Evolutionary conservation across 2,113 vertebrate genomes (phyloP).

Genomic region (Burhinus bistriatus): DNA sequence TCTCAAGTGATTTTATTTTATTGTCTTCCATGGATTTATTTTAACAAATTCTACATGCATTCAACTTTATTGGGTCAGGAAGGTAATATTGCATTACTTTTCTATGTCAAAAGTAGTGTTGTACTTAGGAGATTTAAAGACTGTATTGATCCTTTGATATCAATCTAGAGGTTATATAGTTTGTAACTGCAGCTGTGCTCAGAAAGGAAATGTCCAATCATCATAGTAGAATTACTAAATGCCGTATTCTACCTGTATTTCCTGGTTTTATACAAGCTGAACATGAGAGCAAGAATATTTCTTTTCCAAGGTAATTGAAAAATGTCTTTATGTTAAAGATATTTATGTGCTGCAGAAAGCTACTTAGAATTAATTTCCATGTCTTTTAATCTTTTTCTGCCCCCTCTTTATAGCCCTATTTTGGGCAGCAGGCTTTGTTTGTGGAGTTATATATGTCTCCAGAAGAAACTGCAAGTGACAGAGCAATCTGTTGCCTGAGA

Average conservation of each 20-base stretch:
- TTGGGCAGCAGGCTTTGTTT: background rate
- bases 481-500: background rate
- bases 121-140: background rate
- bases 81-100: background rate
- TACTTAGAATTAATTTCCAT: background rate
- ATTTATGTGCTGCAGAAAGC: background rate
- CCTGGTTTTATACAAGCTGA: background rate
- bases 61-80: constrained; percentile 18
- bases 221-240: background rate
- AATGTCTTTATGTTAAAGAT: background rate
- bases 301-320: background rate
- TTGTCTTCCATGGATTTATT: background rate
- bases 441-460: background rate
- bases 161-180: background rate
- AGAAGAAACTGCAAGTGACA: background rate
- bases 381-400: background rate
- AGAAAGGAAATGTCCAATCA: background rate
- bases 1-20: background rate
- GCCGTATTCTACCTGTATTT: background rate
- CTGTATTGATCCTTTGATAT: background rate
- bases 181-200: background rate
- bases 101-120: background rate
- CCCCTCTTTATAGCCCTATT: background rate
- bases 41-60: background rate
- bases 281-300: background rate